These are phyloP conservation scores for Moxostoma hubbsi DNA, from an alignment of 2,797 vertebrate genomes.

Conservation along the genomic window DNA sequence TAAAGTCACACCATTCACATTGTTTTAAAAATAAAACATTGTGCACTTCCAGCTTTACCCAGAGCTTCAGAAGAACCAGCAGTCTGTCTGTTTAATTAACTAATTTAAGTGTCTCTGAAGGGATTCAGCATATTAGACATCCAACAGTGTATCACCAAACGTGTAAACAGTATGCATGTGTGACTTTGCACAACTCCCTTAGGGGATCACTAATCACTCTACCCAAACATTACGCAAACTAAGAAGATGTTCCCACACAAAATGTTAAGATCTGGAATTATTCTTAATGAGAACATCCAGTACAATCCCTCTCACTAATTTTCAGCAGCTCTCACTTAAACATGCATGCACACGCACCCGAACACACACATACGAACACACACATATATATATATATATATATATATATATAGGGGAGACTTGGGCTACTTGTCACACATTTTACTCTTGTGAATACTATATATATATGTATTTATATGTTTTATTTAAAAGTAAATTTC, in stretches of 20 bases:
- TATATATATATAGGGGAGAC: no score
- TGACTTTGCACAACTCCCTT: slow-evolving; percentile 27
- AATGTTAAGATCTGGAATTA: slow-evolving; percentile 25
- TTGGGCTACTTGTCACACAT: no score
- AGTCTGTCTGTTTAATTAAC: slow-evolving; percentile 39
- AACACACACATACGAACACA: not conserved
- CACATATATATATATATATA: not conserved
- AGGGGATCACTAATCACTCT: slow-evolving; percentile 36
- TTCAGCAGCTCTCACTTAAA: not conserved
- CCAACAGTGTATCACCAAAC: slow-evolving; percentile 19
- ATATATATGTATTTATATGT: no score
- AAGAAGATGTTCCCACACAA: slow-evolving; percentile 48
- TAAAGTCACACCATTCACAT: slow-evolving; percentile 20
- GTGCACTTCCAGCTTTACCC: slow-evolving; percentile 22
- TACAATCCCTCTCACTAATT: slow-evolving; percentile 35
- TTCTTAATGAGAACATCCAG: slow-evolving; percentile 41
- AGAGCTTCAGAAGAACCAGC: not conserved
- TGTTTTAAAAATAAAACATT: slow-evolving; percentile 25
- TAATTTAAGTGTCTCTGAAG: slow-evolving; percentile 11
- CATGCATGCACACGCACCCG: not conserved
- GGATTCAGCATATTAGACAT: slow-evolving; percentile 17
- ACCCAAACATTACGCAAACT: slow-evolving; percentile 45
- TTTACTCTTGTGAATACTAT: no score
- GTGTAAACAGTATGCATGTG: not conserved
- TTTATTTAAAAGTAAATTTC: no score